Evolutionary conservation across 1,140 invertebrate species (phyloP), one percentile per base, ranked within the genome.

Genomic region (Drosophila littoralis): DNA sequence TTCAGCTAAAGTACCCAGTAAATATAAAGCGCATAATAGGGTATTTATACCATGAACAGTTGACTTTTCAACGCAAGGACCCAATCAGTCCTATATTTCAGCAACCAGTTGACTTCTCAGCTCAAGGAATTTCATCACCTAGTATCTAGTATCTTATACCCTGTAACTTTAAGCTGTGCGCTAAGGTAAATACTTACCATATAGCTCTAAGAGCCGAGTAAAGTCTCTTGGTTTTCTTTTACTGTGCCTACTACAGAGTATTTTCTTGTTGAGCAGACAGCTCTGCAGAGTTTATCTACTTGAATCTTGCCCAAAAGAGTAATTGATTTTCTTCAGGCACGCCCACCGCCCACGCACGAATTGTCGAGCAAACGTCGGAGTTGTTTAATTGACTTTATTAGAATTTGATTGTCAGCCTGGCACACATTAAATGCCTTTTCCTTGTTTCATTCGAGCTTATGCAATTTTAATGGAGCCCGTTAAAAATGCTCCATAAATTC

Each of bases 381-480:
- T 22, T 86, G 58, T 77, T 83, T 86, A 86, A 86, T 86, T 88
- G 51, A 77, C 61, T 84, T 84, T 63, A 74, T 80, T 73, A 69
- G 68, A 68, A 79, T 77, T 79, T 77, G 67, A 84, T 85, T 80
- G 84, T 67, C 76, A 67, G 67, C 36, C 28, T 51, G 66, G 36
- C 51, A 61, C 57, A 88, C 63, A 77, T 70, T 76, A 73, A 86
- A 82, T 86, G 83, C 76, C 67, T 69, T 88, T 86, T 58, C 64
- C 82, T 66, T 88, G 82, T 86, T 88, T 74, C 83, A 79, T 69
- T 77, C 69, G 7, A 58, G 60, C 72, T 79, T 79, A 76, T 86
- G 76, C 68, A 86, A 83, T 71, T 77, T 88, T 83, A 88, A 86
- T 88, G 61, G 38, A n/a, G 13, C 40, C 61, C 46, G 72, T 69